phyloP scores from a whole-genome alignment of 2,113 vertebrate genomes.

The Alethe castanea region DNA sequence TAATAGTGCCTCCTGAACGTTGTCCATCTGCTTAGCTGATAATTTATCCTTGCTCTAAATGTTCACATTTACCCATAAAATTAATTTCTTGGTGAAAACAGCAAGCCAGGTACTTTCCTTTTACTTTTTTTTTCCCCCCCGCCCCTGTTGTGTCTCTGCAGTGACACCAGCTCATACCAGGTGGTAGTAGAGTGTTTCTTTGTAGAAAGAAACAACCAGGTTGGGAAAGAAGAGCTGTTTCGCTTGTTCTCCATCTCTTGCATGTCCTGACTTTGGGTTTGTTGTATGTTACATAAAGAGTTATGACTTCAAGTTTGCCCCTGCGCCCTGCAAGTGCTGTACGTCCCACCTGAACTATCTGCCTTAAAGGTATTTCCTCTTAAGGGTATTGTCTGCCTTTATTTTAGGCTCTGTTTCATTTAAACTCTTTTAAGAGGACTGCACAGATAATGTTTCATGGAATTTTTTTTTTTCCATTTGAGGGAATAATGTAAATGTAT shows the following conservation, averaged over 20 bases:
- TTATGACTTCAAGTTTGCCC: neutral
- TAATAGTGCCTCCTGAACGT: neutral
- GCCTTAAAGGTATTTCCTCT: neutral
- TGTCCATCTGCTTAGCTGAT: neutral
- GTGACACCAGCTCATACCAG: neutral
- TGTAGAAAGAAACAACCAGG: neutral
- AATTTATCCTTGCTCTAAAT: neutral
- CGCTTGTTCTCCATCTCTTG: neutral
- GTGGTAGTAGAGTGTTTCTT: neutral
- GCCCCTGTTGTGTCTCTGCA: neutral
- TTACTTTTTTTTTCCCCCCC: neutral
- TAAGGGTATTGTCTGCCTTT: neutral
- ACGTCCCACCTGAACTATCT: neutral
- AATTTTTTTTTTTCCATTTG: neutral
- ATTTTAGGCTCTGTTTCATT: neutral
- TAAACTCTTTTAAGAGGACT: neutral
- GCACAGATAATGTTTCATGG: neutral
- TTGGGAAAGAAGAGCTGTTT: neutral
- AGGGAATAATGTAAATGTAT: neutral
- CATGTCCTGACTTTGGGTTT: neutral
- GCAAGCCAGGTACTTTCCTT: neutral
- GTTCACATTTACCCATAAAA: neutral
- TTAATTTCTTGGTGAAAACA: neutral
- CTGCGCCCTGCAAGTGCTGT: neutral
- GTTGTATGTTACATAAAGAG: accelerated